These are phyloP conservation scores for Chionodraco myersi DNA, from an alignment of 2,113 vertebrate species.

Conservation along the genomic window DNA sequence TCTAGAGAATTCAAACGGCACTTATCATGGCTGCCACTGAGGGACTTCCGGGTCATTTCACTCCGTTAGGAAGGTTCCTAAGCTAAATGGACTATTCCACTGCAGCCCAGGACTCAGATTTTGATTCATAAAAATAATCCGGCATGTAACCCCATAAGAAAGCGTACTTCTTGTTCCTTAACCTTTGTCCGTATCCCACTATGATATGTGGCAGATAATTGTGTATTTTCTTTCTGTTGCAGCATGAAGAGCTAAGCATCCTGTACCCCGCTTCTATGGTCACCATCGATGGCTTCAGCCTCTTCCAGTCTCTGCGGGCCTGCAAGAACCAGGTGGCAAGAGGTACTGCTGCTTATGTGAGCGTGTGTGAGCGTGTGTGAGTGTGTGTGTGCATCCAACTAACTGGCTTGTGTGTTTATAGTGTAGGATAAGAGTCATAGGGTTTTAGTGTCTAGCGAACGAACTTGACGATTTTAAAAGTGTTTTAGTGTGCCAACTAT, in stretches of 20 bases:
- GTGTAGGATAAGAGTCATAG: background rate
- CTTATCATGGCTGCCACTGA: too few relatives aligned
- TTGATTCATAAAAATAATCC: too few relatives aligned
- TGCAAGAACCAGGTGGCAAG: conserved; percentile 98
- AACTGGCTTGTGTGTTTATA: background rate
- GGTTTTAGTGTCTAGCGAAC: background rate
- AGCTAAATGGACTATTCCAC: too few relatives aligned
- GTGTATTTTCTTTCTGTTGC: conserved; percentile 19
- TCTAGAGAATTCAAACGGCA: too few relatives aligned
- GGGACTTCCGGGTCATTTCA: too few relatives aligned
- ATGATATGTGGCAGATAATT: conserved; percentile 1
- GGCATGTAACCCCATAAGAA: too few relatives aligned
- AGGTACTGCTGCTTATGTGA: conserved; percentile 81
- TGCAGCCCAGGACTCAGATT: too few relatives aligned
- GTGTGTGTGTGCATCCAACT: background rate
- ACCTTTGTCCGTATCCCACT: background rate
- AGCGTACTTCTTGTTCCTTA: too few relatives aligned
- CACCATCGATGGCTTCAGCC: conserved; percentile 98
- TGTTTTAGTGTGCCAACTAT: conserved; percentile 23
- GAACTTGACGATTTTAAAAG: too few relatives aligned
- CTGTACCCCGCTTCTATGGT: conserved; percentile 94
- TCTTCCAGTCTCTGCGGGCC: conserved; percentile 96
- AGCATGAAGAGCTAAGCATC: conserved; percentile 98
- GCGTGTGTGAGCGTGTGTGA: background rate
- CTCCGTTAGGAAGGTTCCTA: too few relatives aligned